Percentiles rank a stretch among this genome's conserved stretches.
These are phyloP conservation scores for Megaceryle torquata DNA, from an alignment of 2,113 vertebrate species.

Conservation along the genomic window DNA sequence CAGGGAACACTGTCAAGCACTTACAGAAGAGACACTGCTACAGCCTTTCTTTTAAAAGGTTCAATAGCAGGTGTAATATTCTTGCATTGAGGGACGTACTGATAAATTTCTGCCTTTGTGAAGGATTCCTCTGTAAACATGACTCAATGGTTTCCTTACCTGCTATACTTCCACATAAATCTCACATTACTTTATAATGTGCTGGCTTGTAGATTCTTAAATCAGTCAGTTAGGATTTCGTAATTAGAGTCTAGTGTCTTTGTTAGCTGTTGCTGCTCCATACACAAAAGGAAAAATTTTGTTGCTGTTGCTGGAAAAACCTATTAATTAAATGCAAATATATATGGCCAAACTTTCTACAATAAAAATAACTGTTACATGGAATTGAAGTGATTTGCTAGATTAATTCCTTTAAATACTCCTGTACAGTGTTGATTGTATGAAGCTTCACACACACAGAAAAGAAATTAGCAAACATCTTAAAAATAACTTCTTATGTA, in stretches of 20 bases:
- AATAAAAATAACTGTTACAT: neutral
- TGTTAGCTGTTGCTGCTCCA: conserved; percentile 35
- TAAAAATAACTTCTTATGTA: neutral
- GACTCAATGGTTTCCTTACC: neutral
- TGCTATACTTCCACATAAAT: neutral
- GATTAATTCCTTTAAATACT: neutral
- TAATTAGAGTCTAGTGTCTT: conserved; percentile 38
- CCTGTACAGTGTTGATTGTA: accelerated
- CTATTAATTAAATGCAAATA: neutral
- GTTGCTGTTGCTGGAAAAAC: neutral
- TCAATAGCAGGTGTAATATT: accelerated
- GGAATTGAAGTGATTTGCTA: neutral
- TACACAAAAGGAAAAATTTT: conserved; percentile 16
- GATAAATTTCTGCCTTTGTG: neutral
- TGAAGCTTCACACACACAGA: neutral
- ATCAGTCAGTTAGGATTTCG: conserved; percentile 22
- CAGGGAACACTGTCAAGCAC: neutral
- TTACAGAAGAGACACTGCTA: neutral
- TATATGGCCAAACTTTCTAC: neutral
- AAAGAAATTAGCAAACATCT: neutral
- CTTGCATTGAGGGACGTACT: neutral
- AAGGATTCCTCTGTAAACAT: neutral
- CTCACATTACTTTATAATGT: neutral
- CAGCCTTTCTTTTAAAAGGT: neutral
- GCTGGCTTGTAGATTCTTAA: neutral